Evolutionary conservation across 2,888 invertebrate genomes (phyloP).

Genomic region (Eupelmus urozonus): DNA sequence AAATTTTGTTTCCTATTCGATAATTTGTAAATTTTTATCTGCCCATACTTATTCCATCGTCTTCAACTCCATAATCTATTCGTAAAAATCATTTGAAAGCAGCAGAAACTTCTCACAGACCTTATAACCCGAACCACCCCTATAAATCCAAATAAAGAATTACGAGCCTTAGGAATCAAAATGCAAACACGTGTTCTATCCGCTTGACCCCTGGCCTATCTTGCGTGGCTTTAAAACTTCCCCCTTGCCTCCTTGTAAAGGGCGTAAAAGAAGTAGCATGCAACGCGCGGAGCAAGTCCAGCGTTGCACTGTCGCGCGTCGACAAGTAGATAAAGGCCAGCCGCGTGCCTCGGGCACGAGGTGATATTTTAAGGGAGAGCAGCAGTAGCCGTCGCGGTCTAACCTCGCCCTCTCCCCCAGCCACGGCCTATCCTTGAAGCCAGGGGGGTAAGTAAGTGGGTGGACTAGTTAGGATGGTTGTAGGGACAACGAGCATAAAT

Average conservation of each 20-base stretch:
- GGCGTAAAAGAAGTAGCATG: slow-evolving; percentile 21
- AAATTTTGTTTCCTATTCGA: no score
- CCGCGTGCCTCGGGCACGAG: slow-evolving; percentile 56
- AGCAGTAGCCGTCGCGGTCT: background rate
- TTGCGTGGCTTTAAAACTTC: background rate
- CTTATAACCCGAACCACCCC: background rate
- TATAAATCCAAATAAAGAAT: slow-evolving; percentile 47
- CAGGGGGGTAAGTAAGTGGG: slow-evolving; percentile 74
- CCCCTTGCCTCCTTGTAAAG: slow-evolving; percentile 29
- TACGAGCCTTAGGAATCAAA: slow-evolving; percentile 32
- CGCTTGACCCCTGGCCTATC: slow-evolving; percentile 21
- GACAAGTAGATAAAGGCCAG: slow-evolving; percentile 58
- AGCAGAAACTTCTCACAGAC: background rate
- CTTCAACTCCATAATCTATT: no score
- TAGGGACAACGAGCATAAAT: slow-evolving; percentile 76
- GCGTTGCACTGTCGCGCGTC: slow-evolving; percentile 51
- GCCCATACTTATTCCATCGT: no score
- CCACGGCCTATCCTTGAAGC: slow-evolving; percentile 61
- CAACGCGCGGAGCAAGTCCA: slow-evolving; percentile 39
- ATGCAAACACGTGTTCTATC: slow-evolving; percentile 52
- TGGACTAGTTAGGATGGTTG: slow-evolving; percentile 75
- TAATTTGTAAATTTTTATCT: no score
- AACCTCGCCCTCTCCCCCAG: slow-evolving; percentile 28
- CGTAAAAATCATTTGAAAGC: background rate
- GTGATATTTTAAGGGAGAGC: slow-evolving; percentile 75